Conservation (phyloP, 2,888 invertebrate species). For the Crossocerus cetratus region DNA sequence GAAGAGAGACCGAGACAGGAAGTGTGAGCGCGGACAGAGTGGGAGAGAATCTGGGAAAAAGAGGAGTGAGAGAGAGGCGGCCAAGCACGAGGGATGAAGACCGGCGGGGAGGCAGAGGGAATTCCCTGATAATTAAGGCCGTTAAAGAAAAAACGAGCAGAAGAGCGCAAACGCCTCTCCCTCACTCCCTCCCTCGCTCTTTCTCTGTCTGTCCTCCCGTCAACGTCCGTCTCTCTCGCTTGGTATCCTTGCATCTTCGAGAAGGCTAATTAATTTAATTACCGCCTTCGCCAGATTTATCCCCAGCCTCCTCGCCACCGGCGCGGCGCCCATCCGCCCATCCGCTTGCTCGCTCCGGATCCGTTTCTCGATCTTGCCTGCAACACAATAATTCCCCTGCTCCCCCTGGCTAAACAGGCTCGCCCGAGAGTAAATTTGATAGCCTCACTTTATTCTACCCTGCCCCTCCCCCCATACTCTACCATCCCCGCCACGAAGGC, state of each 20-base stretch:
- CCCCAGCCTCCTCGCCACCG: conserved; percentile 32
- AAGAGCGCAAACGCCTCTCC: conserved; percentile 13
- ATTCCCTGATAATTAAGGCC: conserved; percentile 74
- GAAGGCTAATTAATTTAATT: conserved; percentile 76
- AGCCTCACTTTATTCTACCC: conserved; percentile 29
- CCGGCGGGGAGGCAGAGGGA: conserved; percentile 40
- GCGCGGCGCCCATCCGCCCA: conserved; percentile 27
- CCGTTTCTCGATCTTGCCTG: conserved; percentile 36
- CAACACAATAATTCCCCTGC: conserved; percentile 38
- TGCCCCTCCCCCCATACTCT: conserved; percentile 27
- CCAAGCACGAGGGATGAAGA: conserved; percentile 37
- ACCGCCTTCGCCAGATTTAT: conserved; percentile 69
- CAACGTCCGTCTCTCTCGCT: conserved; percentile 30
- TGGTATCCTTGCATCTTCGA: conserved; percentile 68
- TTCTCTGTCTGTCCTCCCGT: conserved; percentile 21
- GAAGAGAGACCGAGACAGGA: conserved; percentile 52
- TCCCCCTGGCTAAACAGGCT: conserved; percentile 1
- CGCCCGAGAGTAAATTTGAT: conserved; percentile 31
- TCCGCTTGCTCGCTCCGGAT: conserved; percentile 40
- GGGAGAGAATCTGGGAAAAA: conserved; percentile 15
- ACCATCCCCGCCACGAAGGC: conserved; percentile 17
- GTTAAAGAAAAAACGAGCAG: conserved; percentile 68
- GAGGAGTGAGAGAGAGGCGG: conserved; percentile 20
- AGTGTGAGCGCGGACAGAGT: conserved; percentile 41
- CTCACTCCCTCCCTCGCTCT: conserved; percentile 20